phyloP scores from a whole-genome alignment of 2,797 vertebrate species.

The Pangasius djambal region DNA sequence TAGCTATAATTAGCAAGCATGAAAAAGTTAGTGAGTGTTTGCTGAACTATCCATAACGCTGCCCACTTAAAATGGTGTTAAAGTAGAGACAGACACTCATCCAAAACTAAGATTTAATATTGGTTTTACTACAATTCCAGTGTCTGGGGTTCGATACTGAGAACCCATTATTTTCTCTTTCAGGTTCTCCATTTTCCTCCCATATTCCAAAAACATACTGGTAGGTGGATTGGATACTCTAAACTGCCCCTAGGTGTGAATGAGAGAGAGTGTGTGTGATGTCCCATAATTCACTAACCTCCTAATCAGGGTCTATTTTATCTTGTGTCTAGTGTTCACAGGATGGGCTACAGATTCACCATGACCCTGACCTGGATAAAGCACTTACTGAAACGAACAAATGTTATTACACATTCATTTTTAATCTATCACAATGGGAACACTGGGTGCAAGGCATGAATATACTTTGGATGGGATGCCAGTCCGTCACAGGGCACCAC shows the following conservation, averaged over 20 bases:
- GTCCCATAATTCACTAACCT: background rate
- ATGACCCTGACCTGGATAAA: background rate
- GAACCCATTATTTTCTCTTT: background rate
- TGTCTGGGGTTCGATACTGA: background rate
- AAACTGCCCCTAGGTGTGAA: background rate
- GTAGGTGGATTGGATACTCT: background rate
- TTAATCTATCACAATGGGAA: background rate
- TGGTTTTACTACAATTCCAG: background rate
- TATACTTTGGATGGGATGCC: background rate
- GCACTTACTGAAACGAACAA: background rate
- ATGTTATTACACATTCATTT: background rate
- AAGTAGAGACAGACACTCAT: background rate
- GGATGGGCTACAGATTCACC: background rate
- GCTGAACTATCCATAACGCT: background rate
- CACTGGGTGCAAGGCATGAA: background rate
- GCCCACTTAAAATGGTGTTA: background rate
- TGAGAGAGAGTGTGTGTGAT: background rate
- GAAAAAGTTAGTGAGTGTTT: background rate
- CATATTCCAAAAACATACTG: background rate
- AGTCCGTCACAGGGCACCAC: background rate
- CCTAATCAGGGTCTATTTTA: background rate
- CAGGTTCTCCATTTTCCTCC: background rate
- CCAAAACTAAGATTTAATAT: background rate
- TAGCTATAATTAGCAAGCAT: background rate
- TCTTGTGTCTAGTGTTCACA: background rate